phyloP scores from a whole-genome alignment of 2,797 vertebrate genomes.

The Spheniscus humboldti region DNA sequence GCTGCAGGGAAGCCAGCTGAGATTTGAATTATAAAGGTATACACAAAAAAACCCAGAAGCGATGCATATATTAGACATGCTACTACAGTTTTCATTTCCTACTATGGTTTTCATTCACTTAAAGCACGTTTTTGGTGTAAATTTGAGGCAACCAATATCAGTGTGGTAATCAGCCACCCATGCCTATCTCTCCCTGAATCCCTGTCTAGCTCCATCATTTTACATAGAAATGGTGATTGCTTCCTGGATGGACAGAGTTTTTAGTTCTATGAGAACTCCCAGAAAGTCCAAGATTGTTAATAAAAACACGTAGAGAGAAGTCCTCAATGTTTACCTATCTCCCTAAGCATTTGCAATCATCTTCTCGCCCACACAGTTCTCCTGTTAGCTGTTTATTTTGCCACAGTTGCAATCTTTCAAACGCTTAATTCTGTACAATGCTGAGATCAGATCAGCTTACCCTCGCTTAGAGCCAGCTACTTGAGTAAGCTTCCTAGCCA shows the following conservation, averaged over 20 bases:
- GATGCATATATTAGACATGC: neutral
- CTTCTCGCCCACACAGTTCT: neutral
- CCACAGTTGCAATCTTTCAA: neutral
- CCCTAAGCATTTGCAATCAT: neutral
- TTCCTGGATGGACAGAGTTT: neutral
- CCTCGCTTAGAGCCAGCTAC: neutral
- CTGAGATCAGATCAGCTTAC: neutral
- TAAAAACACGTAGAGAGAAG: neutral
- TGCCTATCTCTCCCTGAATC: neutral
- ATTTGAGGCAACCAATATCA: neutral
- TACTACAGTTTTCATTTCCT: neutral
- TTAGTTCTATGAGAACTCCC: neutral
- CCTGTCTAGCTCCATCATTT: neutral
- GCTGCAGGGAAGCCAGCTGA: neutral
- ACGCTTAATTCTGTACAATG: neutral
- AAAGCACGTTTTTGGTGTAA: neutral
- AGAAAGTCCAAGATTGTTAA: neutral
- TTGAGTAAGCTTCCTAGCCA: neutral
- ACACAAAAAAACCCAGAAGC: neutral
- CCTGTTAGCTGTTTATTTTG: neutral
- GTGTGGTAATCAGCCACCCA: neutral
- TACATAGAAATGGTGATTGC: neutral
- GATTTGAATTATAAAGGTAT: neutral
- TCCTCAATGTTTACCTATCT: neutral
- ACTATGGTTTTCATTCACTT: neutral